Evolutionary conservation across 2,113 vertebrate species (phyloP), one percentile per base, ranked within the genome.

Genomic region (Bucco capensis): DNA sequence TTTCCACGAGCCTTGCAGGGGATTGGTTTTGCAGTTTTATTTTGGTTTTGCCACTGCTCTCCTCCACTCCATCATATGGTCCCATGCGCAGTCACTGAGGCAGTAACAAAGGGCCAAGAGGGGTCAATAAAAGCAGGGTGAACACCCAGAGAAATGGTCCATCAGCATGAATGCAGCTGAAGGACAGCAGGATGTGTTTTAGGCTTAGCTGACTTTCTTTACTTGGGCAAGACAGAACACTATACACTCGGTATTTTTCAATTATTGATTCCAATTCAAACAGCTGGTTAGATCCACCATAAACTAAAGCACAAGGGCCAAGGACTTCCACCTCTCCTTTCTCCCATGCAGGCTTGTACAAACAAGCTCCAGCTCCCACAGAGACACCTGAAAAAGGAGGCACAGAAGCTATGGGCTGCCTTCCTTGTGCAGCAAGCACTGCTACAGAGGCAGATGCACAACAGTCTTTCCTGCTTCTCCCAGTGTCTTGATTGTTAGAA

Each of bases 71-170:
- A 38, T 28, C 44, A 6, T 1, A 0, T 0, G 0, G 47, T 17
- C 22, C 31, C 18, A 14, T 1, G 1, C 35, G 15, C 0, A 0
- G 54, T 23, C 51, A 53, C 33, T 16, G 42, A 7, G 19, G 47
- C 53, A 56, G 19, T 16, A 92, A 46, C 5, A 5, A 56, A 40
- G 15, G 4, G 25, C 25, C 67, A 60, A 54, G 38, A 85, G 7
- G 46, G 12, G 28, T 8, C 56, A 91, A 75, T 8, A 0, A 0
- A 78, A 77, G 46, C 1, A 2, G 2, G 10, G 12, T 0, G 0
- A 61, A 9, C 50, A 61, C 24, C 18, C 3, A 1, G 8, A 60
- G 12, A 56, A 14, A 24, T 12, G 22, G 14, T 19, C 30, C 25
- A 28, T 25, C 53, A 42, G 35, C 19, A 31, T 30, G 31, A 81